Conservation (phyloP, 2,113 vertebrate species). For the Spea bombifrons region DNA sequence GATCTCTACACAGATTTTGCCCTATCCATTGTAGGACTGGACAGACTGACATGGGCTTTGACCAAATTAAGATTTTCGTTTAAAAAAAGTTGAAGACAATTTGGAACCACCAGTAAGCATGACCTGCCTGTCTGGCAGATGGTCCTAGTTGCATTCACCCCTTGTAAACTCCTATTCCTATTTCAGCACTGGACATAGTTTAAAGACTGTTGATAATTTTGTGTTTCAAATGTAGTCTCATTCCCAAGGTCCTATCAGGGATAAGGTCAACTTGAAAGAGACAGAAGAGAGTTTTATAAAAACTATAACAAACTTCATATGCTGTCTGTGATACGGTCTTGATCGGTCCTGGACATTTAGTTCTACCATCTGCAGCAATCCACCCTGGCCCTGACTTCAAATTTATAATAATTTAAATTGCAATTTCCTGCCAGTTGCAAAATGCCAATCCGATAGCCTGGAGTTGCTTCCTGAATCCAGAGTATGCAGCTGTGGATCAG, state of each 20-base stretch:
- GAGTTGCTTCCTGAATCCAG: constrained; percentile 39
- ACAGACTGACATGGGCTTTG: too few species aligned
- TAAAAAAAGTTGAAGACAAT: too few species aligned
- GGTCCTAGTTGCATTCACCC: too few species aligned
- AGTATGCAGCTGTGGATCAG: constrained; percentile 35
- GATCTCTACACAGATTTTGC: too few species aligned
- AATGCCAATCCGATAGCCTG: constrained; percentile 10
- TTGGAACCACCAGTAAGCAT: too few species aligned
- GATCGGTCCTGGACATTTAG: constrained; percentile 23
- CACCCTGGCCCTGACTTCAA: constrained; percentile 5
- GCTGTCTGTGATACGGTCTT: constrained; percentile 1
- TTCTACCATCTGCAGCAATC: constrained; percentile 39
- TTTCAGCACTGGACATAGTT: too few species aligned
- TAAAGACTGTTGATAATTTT: too few species aligned
- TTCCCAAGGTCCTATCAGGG: not conserved
- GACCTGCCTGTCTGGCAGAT: too few species aligned
- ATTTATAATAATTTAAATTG: constrained; percentile 36
- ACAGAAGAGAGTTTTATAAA: constrained; percentile 9
- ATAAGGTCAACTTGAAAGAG: not conserved
- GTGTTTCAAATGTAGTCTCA: too few species aligned
- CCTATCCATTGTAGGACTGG: too few species aligned
- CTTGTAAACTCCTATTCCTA: too few species aligned
- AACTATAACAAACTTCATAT: not conserved
- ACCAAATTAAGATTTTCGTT: too few species aligned
- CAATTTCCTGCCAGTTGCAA: constrained; percentile 22